These are phyloP conservation scores for Psilopsiagon aurifrons DNA, from an alignment of 2,113 vertebrate species.

Conservation along the genomic window DNA sequence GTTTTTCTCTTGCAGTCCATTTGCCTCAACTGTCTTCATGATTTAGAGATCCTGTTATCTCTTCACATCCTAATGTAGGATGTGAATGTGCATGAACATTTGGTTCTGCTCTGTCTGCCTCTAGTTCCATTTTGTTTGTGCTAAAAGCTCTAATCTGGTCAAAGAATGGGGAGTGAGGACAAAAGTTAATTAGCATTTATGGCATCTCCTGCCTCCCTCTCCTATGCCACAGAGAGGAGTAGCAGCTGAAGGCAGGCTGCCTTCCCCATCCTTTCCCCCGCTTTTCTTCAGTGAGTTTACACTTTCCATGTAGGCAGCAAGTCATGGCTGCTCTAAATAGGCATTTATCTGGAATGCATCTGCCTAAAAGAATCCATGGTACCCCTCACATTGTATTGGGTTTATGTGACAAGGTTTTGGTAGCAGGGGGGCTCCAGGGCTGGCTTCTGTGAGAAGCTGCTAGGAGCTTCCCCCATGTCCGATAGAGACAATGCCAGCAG, in stretches of 20 bases:
- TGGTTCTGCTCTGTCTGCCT: neutral
- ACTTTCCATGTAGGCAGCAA: neutral
- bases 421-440: neutral
- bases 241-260: neutral
- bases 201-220: neutral
- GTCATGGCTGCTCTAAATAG: neutral
- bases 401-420: neutral
- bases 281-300: neutral
- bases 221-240: neutral
- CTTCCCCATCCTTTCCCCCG: neutral
- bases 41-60: neutral
- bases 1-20: neutral
- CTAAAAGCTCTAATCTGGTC: neutral
- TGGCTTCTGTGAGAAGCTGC: neutral
- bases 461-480: neutral
- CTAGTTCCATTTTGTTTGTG: neutral
- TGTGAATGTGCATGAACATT: neutral
- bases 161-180: neutral
- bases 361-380: neutral
- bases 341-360: neutral
- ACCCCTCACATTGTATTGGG: neutral
- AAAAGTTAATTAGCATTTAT: neutral
- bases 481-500: neutral
- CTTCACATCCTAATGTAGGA: neutral
- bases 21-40: neutral